Conservation (phyloP, 2,888 invertebrate species). For the Nomada fabriciana region DNA sequence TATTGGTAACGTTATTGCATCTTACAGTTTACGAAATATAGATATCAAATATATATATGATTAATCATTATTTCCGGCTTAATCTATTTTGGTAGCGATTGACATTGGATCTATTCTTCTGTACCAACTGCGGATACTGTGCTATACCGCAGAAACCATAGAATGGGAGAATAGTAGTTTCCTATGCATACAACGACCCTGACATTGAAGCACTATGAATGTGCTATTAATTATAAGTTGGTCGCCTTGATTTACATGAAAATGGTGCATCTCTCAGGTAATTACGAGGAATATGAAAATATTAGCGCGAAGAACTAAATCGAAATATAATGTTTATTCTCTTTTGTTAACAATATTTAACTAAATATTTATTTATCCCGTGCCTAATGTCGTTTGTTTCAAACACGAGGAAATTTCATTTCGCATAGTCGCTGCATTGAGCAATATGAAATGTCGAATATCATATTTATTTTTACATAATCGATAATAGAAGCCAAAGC, state of each 20-base stretch:
- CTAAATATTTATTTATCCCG: not conserved
- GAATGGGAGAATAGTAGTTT: slow-evolving; percentile 34
- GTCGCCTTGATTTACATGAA: slow-evolving; percentile 4
- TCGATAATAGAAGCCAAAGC: slow-evolving; percentile 23
- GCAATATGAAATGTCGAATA: slow-evolving; percentile 39
- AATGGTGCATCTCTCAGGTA: not conserved
- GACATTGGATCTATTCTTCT: slow-evolving; percentile 31
- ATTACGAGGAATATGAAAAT: not conserved
- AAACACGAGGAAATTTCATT: slow-evolving; percentile 19
- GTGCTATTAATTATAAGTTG: slow-evolving; percentile 7
- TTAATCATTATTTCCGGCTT: slow-evolving; percentile 20
- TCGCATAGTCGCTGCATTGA: slow-evolving; percentile 23
- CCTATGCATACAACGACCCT: slow-evolving; percentile 52
- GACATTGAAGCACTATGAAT: slow-evolving; percentile 67
- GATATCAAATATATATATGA: not conserved
- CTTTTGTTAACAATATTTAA: not conserved
- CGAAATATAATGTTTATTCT: not conserved
- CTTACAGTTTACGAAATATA: slow-evolving; percentile 12
- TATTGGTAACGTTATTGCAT: slow-evolving; percentile 10
- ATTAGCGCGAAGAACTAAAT: not conserved
- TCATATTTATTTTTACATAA: slow-evolving; percentile 48
- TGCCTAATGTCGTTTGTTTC: not conserved
- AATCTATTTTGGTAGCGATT: slow-evolving; percentile 32
- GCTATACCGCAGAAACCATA: slow-evolving; percentile 48
- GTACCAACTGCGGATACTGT: slow-evolving; percentile 48